Evolutionary conservation across 2,797 vertebrate genomes (phyloP), one percentile per base, ranked within the genome.

Genomic region (Thaleichthys pacificus): DNA sequence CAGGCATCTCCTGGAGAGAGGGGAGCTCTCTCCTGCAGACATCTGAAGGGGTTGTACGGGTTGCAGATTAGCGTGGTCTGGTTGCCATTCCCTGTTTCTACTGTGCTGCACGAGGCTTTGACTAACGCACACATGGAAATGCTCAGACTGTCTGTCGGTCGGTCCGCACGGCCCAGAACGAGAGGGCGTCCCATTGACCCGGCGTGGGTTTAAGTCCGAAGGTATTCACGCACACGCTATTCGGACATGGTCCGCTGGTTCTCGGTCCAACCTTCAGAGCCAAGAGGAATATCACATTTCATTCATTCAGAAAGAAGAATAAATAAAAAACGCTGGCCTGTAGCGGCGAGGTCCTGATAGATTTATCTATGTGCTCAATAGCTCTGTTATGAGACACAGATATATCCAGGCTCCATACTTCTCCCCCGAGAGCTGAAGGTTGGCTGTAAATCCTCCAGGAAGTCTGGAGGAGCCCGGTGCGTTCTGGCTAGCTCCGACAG

Each of bases 381-480:
- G 68, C 76, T 80, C 68, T 73, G 85, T 83, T 82, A 83, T 87
- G 79, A 68, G 78, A 86, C 68, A 61, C 69, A 62, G 72, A 80
- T 70, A 85, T 81, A 76, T 80, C 73, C 79, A 69, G 24, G 19
- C 68, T 24, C 80, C 73, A 56, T 82, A 80, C 89, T 85, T 89
- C 83, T 77, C 68, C 61, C 32, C 28, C 62, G 61, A 69, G 80
- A 51, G 4, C 57, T 77, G 80, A 87, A 85, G 84, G 80, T 77
- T 47, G 78, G 83, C 73, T 72, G 84, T 92, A 88, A 89, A 90
- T 88, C 84, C 73, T 47, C 21, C 3, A 57, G 69, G 80, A 71
- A 81, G 81, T 84, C 75, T 68, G 24, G 86, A 17, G 63, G 60
- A 4, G 67, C 61, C 72, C 3, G 51, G 69, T 72, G 64, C 47